Base-by-base conservation (phyloP, 2,797 vertebrate species). In the Cygnus olor region DNA sequence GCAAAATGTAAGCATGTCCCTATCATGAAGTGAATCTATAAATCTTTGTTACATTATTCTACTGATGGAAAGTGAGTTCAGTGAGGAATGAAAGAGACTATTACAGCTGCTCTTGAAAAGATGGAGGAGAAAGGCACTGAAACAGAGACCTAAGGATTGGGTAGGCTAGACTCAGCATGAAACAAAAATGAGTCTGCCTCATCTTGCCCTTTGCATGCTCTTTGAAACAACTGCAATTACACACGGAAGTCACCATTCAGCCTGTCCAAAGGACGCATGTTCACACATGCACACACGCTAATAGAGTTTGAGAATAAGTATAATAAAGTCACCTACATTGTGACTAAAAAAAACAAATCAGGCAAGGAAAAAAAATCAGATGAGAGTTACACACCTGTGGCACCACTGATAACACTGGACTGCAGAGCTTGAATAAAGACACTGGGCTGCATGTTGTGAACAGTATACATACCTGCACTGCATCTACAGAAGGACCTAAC, bases 261-360 rank as follows among this genome's bases (percentile, higher is more conserved):
- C 25, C 81, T 20, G 8, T 6, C 16, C 45, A 34, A 56, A 74
- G 34, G 4, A 10, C 10, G 22, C 3, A 0, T 2, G 4, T 3
- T 7, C 13, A 11, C 0, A 0, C 3, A 16, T 5, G 3, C 2
- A 6, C 1, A 6, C 4, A 4, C 6, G 10, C 40, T 14, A 15
- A 38, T 4, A 74, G 11, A 79, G 25, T 34, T 14, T 72, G 49
- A 83, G 47, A 68, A 57, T 11, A 34, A 57, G 20, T 8, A 20
- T 8, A 78, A 54, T 21, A 42, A 54, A 85, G n/a, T 40, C 70
- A 64, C 22, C n/a, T 74, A 25, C 10, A 51, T 56, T 13, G 17
- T 34, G 53, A 56, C 19, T 32, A 30, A 86, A 87, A 53, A 69
- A 79, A 64, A 10, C 7, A 36, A 60, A 76, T 24, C 28, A 73